Conservation (phyloP, 2,113 vertebrate species). For the Ptychochromis oligacanthus region DNA sequence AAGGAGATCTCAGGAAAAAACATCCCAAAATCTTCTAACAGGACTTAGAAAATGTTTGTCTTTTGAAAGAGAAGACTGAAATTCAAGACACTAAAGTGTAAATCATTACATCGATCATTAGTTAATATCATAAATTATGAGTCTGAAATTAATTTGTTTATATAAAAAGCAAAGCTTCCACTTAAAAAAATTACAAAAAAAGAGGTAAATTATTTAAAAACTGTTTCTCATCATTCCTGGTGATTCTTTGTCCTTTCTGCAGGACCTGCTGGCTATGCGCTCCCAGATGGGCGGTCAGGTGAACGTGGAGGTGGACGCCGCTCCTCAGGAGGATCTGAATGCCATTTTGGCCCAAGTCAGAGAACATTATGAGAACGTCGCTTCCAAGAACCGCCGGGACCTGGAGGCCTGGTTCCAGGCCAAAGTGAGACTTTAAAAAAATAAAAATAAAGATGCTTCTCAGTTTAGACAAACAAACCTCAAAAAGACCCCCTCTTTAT, state of each 20-base stretch:
- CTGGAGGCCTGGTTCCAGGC: conserved; percentile 79
- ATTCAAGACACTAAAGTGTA: neutral
- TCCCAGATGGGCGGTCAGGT: conserved; percentile 76
- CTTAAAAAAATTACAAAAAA: no score
- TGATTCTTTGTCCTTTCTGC: neutral
- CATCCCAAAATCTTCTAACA: no score
- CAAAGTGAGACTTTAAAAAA: conserved; percentile 38
- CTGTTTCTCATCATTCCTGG: neutral
- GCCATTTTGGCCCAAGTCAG: conserved; percentile 78
- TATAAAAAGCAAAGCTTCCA: neutral
- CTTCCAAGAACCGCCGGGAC: conserved; percentile 82
- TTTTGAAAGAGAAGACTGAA: neutral
- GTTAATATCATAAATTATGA: neutral
- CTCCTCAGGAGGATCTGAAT: conserved; percentile 67
- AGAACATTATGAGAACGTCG: conserved; percentile 83
- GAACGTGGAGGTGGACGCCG: conserved; percentile 79
- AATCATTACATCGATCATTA: neutral
- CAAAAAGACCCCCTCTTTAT: neutral
- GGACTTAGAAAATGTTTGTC: neutral
- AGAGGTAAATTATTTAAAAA: no score
- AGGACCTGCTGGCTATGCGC: conserved; percentile 69
- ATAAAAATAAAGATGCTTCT: neutral
- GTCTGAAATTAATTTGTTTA: neutral
- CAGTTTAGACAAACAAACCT: neutral
- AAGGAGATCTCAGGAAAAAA: no score